Evolutionary conservation across 2,797 vertebrate genomes (phyloP).

Genomic region (Melanotaenia maccullochi): DNA sequence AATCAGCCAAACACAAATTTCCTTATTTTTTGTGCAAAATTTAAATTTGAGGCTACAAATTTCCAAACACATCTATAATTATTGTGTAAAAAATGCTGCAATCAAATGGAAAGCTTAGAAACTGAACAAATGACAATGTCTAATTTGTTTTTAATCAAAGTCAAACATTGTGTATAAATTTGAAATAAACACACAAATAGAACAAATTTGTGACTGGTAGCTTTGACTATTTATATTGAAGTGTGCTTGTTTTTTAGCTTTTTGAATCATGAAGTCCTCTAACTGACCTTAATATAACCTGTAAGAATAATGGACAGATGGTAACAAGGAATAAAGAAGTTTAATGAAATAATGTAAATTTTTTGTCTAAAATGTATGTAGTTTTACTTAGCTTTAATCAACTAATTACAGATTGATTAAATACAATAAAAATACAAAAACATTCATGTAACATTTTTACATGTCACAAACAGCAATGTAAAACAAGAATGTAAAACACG

Average conservation of each 20-base stretch:
- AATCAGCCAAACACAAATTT: background rate
- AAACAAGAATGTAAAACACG: conserved; percentile 21
- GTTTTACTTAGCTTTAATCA: background rate
- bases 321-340: background rate
- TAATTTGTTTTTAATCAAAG: background rate
- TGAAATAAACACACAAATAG: background rate
- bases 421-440: background rate
- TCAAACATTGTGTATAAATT: background rate
- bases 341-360: background rate
- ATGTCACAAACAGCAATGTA: conserved; percentile 7
- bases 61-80: background rate
- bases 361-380: background rate
- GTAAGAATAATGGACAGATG: background rate
- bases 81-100: background rate
- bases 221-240: background rate
- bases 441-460: background rate
- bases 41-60: background rate
- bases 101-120: background rate
- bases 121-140: background rate
- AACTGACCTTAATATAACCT: background rate
- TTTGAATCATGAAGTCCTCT: background rate
- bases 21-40: background rate
- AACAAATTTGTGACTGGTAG: background rate
- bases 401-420: background rate
- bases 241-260: background rate